phyloP scores from a whole-genome alignment of 2,888 invertebrate species.

The Drosophila austrosaltans region DNA sequence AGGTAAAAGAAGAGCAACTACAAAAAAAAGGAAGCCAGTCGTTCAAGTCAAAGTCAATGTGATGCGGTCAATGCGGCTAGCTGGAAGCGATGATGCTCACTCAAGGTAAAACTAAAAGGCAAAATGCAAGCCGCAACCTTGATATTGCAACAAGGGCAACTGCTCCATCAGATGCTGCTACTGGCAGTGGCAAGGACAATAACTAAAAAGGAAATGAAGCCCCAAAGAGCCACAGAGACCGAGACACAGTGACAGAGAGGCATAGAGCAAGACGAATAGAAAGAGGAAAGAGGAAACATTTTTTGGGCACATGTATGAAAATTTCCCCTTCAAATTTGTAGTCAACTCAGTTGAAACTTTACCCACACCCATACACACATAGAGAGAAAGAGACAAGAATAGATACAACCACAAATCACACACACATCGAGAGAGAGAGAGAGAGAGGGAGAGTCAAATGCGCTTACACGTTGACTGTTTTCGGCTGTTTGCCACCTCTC shows the following conservation, averaged over 20 bases:
- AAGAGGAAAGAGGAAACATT: slow-evolving; percentile 15
- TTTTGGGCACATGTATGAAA: slow-evolving; percentile 30
- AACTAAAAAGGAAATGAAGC: slow-evolving; percentile 21
- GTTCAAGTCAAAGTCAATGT: slow-evolving; percentile 61
- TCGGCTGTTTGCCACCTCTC: slow-evolving; percentile 14
- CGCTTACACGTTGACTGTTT: slow-evolving; percentile 58
- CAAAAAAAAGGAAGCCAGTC: slow-evolving; percentile 39
- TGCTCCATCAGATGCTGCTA: slow-evolving; percentile 27
- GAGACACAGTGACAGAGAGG: not conserved
- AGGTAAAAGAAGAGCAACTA: slow-evolving; percentile 2
- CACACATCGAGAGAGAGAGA: slow-evolving; percentile 8
- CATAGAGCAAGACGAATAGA: not conserved
- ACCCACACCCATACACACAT: slow-evolving; percentile 33
- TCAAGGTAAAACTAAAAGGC: slow-evolving; percentile 42
- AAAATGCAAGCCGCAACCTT: slow-evolving; percentile 58
- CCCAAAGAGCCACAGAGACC: slow-evolving; percentile 4
- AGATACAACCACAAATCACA: slow-evolving; percentile 23
- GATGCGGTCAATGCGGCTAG: slow-evolving; percentile 34
- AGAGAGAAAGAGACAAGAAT: slow-evolving; percentile 33
- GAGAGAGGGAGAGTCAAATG: slow-evolving; percentile 20
- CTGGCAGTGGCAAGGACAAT: slow-evolving; percentile 51
- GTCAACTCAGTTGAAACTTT: slow-evolving; percentile 28
- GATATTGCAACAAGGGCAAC: slow-evolving; percentile 72
- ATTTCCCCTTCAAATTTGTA: slow-evolving; percentile 20
- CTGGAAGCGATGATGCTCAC: slow-evolving; percentile 31